Percentiles rank a stretch among this genome's conserved stretches.
phyloP scores from a whole-genome alignment of 2,888 invertebrate genomes.

The Amphipoea oculea region DNA sequence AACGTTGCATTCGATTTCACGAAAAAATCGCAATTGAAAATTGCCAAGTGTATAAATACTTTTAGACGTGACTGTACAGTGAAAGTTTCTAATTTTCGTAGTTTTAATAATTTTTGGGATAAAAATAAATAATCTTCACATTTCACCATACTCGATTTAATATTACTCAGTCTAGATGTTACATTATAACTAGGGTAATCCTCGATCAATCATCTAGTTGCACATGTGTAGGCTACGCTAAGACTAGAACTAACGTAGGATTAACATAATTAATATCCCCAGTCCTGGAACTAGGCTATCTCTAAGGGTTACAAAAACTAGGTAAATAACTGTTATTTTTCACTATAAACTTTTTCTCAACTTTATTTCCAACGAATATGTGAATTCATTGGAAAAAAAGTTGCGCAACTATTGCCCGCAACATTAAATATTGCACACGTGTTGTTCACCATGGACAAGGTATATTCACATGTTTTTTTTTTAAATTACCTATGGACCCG shows the following conservation, averaged over 20 bases:
- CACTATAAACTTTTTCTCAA: not conserved
- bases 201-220: conserved; percentile 49
- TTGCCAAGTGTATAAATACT: no score
- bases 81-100: no score
- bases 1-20: no score
- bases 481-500: no score
- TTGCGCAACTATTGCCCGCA: not conserved
- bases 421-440: not conserved
- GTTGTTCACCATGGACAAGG: no score
- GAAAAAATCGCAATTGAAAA: no score
- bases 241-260: conserved; percentile 37
- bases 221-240: conserved; percentile 13
- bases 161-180: conserved; percentile 1
- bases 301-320: conserved; percentile 13
- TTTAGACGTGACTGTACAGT: no score
- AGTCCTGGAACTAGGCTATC: conserved; percentile 17
- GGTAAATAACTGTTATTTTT: not conserved
- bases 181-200: conserved; percentile 31
- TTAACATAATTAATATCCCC: conserved; percentile 49
- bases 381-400: not conserved
- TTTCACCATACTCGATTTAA: conserved; percentile 9
- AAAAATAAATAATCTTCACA: not conserved
- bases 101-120: no score
- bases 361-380: not conserved
- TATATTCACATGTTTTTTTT: not conserved